These are phyloP conservation scores for Orchestes rusci DNA, from an alignment of 2,888 invertebrate species.

Conservation along the genomic window DNA sequence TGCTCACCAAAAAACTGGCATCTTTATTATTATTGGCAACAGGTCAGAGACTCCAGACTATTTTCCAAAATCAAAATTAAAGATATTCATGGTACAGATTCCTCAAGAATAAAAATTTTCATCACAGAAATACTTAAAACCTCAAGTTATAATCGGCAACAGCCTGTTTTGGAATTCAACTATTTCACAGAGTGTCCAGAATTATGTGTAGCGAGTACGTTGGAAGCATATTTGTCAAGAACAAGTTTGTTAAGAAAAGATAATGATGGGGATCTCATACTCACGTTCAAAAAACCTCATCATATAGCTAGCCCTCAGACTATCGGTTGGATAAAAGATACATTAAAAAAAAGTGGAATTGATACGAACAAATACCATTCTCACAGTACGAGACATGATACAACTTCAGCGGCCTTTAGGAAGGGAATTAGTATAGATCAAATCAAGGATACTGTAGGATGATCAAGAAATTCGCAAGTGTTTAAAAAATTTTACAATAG, in stretches of 20 bases:
- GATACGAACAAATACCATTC: no score
- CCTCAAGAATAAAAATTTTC: neutral
- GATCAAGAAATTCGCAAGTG: no score
- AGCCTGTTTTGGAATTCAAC: neutral
- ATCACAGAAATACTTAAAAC: neutral
- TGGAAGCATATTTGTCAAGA: neutral
- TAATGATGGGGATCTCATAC: neutral
- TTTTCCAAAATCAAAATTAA: neutral
- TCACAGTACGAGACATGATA: no score
- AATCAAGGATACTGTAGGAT: no score
- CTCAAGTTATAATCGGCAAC: neutral
- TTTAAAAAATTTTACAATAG: no score
- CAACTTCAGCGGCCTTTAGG: no score
- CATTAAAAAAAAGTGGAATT: no score
- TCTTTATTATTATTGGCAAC: neutral
- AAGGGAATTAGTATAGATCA: no score
- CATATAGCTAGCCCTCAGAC: no score
- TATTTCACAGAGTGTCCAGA: neutral
- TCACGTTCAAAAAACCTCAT: neutral
- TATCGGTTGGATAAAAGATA: no score
- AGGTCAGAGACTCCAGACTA: neutral
- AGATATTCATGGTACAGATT: neutral
- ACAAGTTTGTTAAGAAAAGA: neutral
- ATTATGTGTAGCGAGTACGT: neutral
- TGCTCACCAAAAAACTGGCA: neutral